phyloP scores from a whole-genome alignment of 2,888 invertebrate genomes.

The Heliconius cydno region DNA sequence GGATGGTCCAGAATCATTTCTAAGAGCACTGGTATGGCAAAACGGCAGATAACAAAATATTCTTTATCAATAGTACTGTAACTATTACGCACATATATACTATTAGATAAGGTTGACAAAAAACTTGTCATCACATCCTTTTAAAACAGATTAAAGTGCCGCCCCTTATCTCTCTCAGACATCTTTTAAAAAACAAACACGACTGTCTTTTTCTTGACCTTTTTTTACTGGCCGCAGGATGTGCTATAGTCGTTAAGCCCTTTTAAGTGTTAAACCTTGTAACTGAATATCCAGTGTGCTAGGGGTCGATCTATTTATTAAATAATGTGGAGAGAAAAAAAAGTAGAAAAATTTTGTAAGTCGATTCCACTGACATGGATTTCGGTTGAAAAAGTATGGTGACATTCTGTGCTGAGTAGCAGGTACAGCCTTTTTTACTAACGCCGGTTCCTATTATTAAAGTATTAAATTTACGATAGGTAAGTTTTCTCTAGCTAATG shows the following conservation, averaged over 20 bases:
- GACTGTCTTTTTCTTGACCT: constrained; percentile 78
- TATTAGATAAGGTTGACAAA: constrained; percentile 43
- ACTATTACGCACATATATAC: constrained; percentile 36
- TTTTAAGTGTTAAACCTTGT: constrained; percentile 84
- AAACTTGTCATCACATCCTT: constrained; percentile 83
- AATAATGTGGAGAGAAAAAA: constrained; percentile 71
- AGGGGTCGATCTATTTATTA: constrained; percentile 82
- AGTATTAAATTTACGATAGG: constrained; percentile 79
- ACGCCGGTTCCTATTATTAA: constrained; percentile 73
- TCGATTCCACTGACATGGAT: constrained; percentile 81
- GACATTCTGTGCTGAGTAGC: constrained; percentile 68
- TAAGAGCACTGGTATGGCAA: constrained; percentile 40
- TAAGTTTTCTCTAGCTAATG: constrained; percentile 56
- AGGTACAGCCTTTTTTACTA: constrained; percentile 68
- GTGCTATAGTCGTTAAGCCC: constrained; percentile 84
- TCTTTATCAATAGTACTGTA: constrained; percentile 31
- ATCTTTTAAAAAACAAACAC: constrained; percentile 84
- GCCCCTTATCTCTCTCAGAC: constrained; percentile 81
- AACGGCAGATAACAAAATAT: constrained; percentile 45
- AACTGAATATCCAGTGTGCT: constrained; percentile 82
- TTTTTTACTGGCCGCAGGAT: constrained; percentile 83
- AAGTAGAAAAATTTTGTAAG: constrained; percentile 72
- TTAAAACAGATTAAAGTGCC: constrained; percentile 83
- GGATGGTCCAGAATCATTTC: background rate
- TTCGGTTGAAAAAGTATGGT: constrained; percentile 79